phyloP scores from a whole-genome alignment of 2,888 invertebrate species.

The Aphrophora alni region DNA sequence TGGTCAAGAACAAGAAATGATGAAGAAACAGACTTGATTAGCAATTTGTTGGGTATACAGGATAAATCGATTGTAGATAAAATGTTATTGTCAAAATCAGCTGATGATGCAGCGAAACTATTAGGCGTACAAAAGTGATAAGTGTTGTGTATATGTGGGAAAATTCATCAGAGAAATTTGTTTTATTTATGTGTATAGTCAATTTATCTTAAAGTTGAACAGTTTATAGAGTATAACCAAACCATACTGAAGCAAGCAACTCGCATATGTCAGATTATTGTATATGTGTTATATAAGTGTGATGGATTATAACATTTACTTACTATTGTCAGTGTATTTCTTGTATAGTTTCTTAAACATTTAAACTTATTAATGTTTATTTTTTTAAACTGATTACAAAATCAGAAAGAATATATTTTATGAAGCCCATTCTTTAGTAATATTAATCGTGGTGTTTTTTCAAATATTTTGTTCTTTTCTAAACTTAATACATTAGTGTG shows the following conservation, averaged over 20 bases:
- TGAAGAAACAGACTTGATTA: slow-evolving; percentile 74
- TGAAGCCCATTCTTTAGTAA: no score
- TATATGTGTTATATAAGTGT: background rate
- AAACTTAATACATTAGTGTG: no score
- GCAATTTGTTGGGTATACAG: slow-evolving; percentile 86
- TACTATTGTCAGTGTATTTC: background rate
- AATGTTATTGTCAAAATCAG: slow-evolving; percentile 74
- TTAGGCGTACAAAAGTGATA: slow-evolving; percentile 75
- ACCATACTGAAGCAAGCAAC: background rate
- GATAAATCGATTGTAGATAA: slow-evolving; percentile 86
- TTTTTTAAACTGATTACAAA: no score
- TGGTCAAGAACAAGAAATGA: slow-evolving; percentile 56
- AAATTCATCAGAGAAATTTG: background rate
- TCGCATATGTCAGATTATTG: background rate
- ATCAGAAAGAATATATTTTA: no score
- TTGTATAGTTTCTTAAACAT: no score
- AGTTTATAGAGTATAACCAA: background rate
- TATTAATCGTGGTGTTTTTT: no score
- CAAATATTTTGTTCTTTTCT: no score
- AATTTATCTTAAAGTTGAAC: background rate
- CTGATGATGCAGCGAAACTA: slow-evolving; percentile 86
- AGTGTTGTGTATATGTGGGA: background rate
- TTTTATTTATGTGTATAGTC: background rate
- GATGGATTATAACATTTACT: background rate
- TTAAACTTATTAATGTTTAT: no score